phyloP scores from a whole-genome alignment of 2,888 invertebrate species.

The Orthosia gracilis region DNA sequence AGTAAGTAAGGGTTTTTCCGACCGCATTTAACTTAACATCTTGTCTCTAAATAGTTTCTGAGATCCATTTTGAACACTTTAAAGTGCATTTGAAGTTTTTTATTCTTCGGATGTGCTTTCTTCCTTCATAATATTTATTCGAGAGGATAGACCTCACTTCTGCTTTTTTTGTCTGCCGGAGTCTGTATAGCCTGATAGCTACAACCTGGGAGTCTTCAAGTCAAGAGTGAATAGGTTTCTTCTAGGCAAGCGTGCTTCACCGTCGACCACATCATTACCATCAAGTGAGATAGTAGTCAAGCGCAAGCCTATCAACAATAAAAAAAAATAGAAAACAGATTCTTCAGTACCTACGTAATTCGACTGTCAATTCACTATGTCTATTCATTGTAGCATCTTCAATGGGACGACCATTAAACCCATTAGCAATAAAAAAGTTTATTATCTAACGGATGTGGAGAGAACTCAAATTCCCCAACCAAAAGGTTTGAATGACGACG shows the following conservation, averaged over 20 bases:
- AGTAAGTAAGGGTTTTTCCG: conserved; percentile 33
- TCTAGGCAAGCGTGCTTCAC: no score
- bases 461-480: not conserved
- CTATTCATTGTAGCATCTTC: not conserved
- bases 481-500: conserved; percentile 9
- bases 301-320: no score
- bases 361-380: not conserved
- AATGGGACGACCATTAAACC: not conserved
- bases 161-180: not conserved
- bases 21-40: conserved; percentile 17
- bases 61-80: conserved; percentile 12
- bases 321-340: not conserved
- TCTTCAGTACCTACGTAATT: no score
- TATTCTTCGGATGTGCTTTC: no score
- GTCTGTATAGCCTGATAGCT: no score
- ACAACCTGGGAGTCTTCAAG: no score
- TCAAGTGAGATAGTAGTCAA: no score
- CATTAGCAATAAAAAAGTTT: not conserved
- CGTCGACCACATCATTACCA: no score
- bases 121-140: not conserved
- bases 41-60: not conserved
- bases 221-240: no score
- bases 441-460: not conserved
- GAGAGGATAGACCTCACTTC: not conserved
- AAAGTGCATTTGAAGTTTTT: not conserved